phyloP scores from a whole-genome alignment of 2,113 vertebrate species.

The Microcebus griseorufus region DNA sequence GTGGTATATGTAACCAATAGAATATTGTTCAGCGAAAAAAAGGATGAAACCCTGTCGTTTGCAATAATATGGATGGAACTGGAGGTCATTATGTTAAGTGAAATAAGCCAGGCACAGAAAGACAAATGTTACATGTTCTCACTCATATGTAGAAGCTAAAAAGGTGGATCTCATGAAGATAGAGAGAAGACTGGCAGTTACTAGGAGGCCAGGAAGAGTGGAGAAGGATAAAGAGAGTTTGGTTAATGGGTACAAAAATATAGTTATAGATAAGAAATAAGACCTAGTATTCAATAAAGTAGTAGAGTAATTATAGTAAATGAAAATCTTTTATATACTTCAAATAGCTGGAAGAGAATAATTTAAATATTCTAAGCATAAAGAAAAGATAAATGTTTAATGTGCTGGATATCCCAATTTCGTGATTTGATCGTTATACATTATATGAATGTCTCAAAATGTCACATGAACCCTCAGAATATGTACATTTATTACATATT shows the following conservation, averaged over 20 bases:
- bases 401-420: neutral
- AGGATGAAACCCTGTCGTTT: neutral
- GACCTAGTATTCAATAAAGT: neutral
- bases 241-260: neutral
- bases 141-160: neutral
- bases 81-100: neutral
- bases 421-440: neutral
- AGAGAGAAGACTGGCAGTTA: neutral
- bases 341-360: neutral
- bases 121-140: neutral
- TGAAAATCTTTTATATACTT: neutral
- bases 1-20: neutral
- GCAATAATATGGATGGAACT: neutral
- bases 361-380: neutral
- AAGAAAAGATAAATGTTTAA: neutral
- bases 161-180: neutral
- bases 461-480: neutral
- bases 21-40: neutral
- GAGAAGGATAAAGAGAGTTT: neutral
- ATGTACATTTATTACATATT: neutral
- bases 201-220: neutral
- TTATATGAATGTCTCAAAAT: neutral
- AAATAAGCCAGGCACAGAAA: neutral
- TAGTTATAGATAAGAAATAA: neutral
- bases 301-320: neutral